Base-by-base conservation (phyloP, 2,888 invertebrate species). In the Corbicula japonica region DNA sequence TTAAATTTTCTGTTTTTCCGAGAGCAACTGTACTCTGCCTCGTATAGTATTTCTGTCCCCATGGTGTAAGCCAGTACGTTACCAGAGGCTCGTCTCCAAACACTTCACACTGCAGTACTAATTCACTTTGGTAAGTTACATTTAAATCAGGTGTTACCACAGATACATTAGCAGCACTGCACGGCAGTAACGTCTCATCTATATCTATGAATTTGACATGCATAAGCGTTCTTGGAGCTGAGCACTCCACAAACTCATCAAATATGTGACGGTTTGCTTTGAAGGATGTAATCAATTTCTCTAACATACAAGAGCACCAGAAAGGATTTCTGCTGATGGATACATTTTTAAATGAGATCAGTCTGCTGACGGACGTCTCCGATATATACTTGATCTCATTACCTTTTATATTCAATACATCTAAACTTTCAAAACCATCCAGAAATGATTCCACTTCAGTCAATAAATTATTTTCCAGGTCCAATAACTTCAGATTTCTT, bases 251-350 rank as follows among this genome's bases (percentile, higher is more conserved):
- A 15, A 66, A 26, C 8, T 72, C 46, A 34, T 62, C 61, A 34
- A 88, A 70, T 15, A 62, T 65, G 2, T 62, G n/a, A 12, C 78
- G 35, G 21, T 73, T 50, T n/a, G 23, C 52, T 0, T 77, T 61
- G 6, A 87, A 6, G 26, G 81, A 34, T 8, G 56, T n/a, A 12
- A 81, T 66, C n/a, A 92, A 68, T 6, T 63, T 46, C 12, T 21
- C 30, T 12, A 90, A 58, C 35, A 75, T 84, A 82, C 92, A 92
- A 3, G 90, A 88, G 63, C 92, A 92, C n/a, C 89, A 87, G 35
- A 88, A 86, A n/a, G 88, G 88, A 70, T 92, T 92, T 68, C 71
- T 62, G 41, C 80, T 70, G 3, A 89, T 26, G 54, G 82, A 73
- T 8, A 89, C 70, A 1, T 69, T 34, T n/a, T 44, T 60, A 52